phyloP scores from a whole-genome alignment of 2,888 invertebrate species.

The Sarcophaga caerulescens region DNA sequence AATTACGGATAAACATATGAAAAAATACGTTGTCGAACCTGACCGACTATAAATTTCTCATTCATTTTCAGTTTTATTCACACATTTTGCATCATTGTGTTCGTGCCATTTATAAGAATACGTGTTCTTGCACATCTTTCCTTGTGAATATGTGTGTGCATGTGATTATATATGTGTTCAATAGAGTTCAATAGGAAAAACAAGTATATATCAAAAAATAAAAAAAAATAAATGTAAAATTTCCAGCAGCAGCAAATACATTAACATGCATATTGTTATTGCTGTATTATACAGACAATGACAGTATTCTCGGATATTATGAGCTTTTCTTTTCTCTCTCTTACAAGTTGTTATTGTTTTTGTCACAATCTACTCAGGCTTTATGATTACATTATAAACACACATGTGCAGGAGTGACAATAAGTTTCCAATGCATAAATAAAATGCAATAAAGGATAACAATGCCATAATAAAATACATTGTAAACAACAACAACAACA shows the following conservation, averaged over 20 bases:
- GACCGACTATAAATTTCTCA: no score
- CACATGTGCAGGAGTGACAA: constrained; percentile 51
- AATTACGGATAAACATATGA: neutral
- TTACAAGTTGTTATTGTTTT: neutral
- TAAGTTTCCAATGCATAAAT: constrained; percentile 52
- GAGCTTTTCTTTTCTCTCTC: constrained; percentile 9
- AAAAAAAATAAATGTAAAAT: neutral
- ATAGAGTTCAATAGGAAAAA: constrained; percentile 38
- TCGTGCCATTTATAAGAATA: neutral
- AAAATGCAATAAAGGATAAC: constrained; percentile 62
- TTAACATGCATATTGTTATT: constrained; percentile 57
- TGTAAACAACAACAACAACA: neutral
- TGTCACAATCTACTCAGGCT: constrained; percentile 53
- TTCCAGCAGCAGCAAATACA: constrained; percentile 12
- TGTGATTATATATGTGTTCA: neutral
- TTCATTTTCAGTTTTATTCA: no score
- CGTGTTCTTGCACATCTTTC: neutral
- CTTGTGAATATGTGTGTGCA: neutral
- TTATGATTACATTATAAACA: constrained; percentile 45
- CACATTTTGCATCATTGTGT: neutral
- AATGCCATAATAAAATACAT: constrained; percentile 13
- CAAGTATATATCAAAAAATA: neutral
- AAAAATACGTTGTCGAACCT: neutral
- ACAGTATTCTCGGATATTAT: constrained; percentile 49
- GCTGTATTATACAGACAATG: constrained; percentile 58